Conservation (phyloP, 2,888 invertebrate genomes). For the Nomada lathburiana region DNA sequence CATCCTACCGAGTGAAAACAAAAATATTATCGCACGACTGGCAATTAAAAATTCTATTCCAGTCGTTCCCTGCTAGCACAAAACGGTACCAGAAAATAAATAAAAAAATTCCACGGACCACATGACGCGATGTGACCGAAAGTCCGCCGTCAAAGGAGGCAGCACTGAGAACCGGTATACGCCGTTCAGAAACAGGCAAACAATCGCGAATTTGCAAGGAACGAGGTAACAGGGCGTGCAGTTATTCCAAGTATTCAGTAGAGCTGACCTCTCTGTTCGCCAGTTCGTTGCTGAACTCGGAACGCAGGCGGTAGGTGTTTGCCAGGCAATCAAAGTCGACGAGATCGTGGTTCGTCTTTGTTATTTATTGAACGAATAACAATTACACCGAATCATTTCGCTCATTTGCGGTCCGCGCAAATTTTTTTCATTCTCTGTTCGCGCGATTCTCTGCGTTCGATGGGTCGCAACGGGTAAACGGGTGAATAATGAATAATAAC, state of each 20-base stretch:
- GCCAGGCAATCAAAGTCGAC: background rate
- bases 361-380: too few species aligned
- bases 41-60: background rate
- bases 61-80: background rate
- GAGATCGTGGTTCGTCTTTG: conserved; percentile 27
- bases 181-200: conserved; percentile 26
- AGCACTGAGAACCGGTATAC: conserved; percentile 20
- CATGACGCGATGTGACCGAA: background rate
- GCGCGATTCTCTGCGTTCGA: too few species aligned
- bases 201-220: conserved; percentile 17
- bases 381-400: too few species aligned
- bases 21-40: background rate
- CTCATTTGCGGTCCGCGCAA: too few species aligned
- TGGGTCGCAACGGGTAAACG: too few species aligned
- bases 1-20: too few species aligned
- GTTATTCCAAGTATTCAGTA: conserved; percentile 52
- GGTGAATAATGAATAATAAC: background rate
- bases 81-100: background rate
- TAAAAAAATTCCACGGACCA: background rate
- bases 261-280: conserved; percentile 63
- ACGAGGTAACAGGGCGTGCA: conserved; percentile 25
- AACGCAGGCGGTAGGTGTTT: conserved; percentile 21
- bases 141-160: background rate
- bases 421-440: too few species aligned
- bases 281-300: conserved; percentile 38